Percentiles rank a stretch among this genome's conserved stretches.
These are phyloP conservation scores for Danio albolineatus DNA, from an alignment of 2,797 vertebrate genomes.

Conservation along the genomic window DNA sequence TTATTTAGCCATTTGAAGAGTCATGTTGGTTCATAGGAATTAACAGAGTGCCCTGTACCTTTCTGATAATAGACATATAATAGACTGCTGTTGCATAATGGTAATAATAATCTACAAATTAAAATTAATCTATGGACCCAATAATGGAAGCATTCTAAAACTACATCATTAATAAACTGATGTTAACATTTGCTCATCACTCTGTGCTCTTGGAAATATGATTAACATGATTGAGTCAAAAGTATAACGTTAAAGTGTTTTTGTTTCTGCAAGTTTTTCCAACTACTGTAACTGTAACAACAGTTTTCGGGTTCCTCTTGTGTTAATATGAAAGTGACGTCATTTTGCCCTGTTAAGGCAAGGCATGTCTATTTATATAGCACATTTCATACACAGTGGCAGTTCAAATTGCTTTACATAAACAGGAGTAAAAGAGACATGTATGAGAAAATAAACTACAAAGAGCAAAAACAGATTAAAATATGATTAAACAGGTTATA, in stretches of 20 bases:
- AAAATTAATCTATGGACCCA: not conserved
- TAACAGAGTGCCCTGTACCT: not conserved
- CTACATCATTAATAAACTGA: not conserved
- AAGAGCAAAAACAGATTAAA: too few relatives aligned
- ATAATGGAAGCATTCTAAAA: not conserved
- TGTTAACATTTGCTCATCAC: not conserved
- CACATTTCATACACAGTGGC: too few relatives aligned
- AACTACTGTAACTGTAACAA: not conserved
- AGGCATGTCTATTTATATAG: too few relatives aligned
- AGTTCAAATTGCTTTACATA: too few relatives aligned
- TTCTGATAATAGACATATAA: not conserved
- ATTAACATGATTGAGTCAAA: not conserved
- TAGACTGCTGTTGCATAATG: not conserved
- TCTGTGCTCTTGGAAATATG: not conserved
- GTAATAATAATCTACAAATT: not conserved
- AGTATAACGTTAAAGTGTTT: too few relatives aligned
- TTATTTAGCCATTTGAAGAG: slow-evolving; percentile 14
- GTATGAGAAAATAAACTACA: too few relatives aligned
- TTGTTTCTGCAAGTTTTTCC: not conserved
- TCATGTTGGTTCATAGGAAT: not conserved
- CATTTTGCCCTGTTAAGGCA: not conserved
- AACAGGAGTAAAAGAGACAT: too few relatives aligned
- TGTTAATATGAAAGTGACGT: not conserved
- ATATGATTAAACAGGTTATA: too few relatives aligned
- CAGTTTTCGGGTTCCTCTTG: not conserved